These are phyloP conservation scores for Anguilla anguilla DNA, from an alignment of 2,797 vertebrate genomes.

Conservation along the genomic window DNA sequence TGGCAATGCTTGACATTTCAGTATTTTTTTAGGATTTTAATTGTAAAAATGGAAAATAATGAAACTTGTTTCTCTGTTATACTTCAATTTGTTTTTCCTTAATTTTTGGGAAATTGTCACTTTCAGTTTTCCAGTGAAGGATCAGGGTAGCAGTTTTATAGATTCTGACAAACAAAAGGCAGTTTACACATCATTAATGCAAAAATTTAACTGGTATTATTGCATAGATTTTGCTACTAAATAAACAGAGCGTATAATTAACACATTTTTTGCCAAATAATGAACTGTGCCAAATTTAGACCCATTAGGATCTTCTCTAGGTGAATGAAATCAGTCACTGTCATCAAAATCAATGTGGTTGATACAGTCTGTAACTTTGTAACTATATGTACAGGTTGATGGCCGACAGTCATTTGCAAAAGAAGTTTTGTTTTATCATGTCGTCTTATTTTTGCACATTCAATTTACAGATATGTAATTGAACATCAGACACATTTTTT, in stretches of 20 bases:
- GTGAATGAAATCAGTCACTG: constrained; percentile 74
- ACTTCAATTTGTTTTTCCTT: constrained; percentile 39
- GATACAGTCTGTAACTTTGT: constrained; percentile 78
- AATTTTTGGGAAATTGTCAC: constrained; percentile 55
- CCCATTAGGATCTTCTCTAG: constrained; percentile 73
- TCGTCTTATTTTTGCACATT: constrained; percentile 64
- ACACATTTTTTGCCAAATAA: constrained; percentile 68
- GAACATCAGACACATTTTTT: constrained; percentile 74
- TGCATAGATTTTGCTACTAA: constrained; percentile 63
- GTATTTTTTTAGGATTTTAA: constrained; percentile 89
- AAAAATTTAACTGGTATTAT: constrained; percentile 57
- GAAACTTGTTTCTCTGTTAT: constrained; percentile 61
- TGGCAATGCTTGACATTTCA: constrained; percentile 92
- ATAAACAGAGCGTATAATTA: constrained; percentile 64
- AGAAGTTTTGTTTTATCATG: constrained; percentile 53
- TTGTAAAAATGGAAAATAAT: constrained; percentile 63
- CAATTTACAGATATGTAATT: constrained; percentile 63
- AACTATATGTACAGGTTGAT: constrained; percentile 78
- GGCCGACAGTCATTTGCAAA: constrained; percentile 71
- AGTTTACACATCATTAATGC: constrained; percentile 68
- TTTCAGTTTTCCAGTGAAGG: constrained; percentile 66
- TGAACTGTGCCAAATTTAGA: constrained; percentile 75
- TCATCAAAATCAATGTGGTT: constrained; percentile 79
- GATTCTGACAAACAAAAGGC: constrained; percentile 52
- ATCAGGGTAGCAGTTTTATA: constrained; percentile 64